These are phyloP conservation scores for Delphinapterus leucas DNA, from an alignment of 2,113 vertebrate species.

Conservation along the genomic window DNA sequence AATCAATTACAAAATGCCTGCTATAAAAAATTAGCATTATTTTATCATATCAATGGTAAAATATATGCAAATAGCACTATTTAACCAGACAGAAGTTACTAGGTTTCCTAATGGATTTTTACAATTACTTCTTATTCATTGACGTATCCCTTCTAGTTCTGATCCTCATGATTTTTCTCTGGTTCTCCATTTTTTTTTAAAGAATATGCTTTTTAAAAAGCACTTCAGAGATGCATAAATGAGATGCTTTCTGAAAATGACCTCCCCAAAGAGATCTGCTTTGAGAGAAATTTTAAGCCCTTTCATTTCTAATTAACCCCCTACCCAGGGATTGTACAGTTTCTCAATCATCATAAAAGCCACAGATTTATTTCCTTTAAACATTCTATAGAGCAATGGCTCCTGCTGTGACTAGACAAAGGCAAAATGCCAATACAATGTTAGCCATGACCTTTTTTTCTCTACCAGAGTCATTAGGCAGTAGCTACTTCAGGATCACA, in stretches of 20 bases:
- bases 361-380: conserved; percentile 48
- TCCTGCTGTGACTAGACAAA: conserved; percentile 9
- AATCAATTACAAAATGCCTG: background rate
- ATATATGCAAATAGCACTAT: background rate
- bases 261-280: background rate
- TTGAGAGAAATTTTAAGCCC: background rate
- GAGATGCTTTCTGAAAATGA: background rate
- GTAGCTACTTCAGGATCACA: background rate
- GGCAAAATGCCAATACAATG: background rate
- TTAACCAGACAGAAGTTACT: background rate
- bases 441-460: background rate
- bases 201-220: background rate
- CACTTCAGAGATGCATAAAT: background rate
- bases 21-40: background rate
- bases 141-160: background rate
- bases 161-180: background rate
- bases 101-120: background rate
- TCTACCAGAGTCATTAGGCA: background rate
- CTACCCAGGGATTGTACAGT: background rate
- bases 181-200: background rate
- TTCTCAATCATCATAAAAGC: conserved; percentile 42
- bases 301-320: conserved; percentile 50
- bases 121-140: conserved; percentile 10
- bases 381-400: background rate
- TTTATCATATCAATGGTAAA: background rate